phyloP scores from a whole-genome alignment of 1,140 invertebrate species.

The Anagrus nilaparvatae region DNA sequence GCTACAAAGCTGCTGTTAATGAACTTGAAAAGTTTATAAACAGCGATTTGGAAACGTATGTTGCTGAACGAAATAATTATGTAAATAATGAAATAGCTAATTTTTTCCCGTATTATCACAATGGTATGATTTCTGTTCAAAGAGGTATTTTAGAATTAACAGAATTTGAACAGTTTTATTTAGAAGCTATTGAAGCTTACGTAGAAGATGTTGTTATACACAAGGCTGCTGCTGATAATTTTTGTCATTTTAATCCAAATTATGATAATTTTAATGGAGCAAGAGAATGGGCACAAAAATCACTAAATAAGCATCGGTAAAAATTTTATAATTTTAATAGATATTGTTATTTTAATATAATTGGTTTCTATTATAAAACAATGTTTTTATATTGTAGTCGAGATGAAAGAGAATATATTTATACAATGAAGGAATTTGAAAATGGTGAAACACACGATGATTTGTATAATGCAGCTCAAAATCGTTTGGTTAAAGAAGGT shows the following conservation, averaged over 20 bases:
- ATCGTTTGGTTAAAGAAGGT: conserved; percentile 67
- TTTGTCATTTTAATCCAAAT: conserved; percentile 77
- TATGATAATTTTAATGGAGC: conserved; percentile 71
- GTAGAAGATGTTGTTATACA: conserved; percentile 81
- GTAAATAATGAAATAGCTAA: conserved; percentile 61
- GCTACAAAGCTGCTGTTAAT: conserved; percentile 55
- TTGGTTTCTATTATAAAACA: conserved; percentile 22
- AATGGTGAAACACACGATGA: conserved; percentile 70
- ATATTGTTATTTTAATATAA: conserved; percentile 11
- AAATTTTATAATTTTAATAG: too few relatives aligned
- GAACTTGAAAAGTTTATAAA: conserved; percentile 62
- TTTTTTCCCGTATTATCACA: conserved; percentile 85
- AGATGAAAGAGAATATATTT: conserved; percentile 65
- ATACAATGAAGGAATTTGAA: conserved; percentile 58
- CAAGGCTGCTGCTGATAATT: conserved; percentile 79
- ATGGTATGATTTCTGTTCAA: conserved; percentile 78
- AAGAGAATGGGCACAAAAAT: conserved; percentile 69
- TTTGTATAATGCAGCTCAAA: conserved; percentile 83
- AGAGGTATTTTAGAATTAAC: conserved; percentile 66
- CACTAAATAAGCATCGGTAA: conserved; percentile 61
- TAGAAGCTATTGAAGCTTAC: conserved; percentile 63
- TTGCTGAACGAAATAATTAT: conserved; percentile 70
- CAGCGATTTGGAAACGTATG: conserved; percentile 57
- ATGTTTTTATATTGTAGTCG: conserved; percentile 67
- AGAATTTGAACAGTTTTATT: conserved; percentile 49